phyloP scores from a whole-genome alignment of 2,113 vertebrate species.

The Physeter macrocephalus region DNA sequence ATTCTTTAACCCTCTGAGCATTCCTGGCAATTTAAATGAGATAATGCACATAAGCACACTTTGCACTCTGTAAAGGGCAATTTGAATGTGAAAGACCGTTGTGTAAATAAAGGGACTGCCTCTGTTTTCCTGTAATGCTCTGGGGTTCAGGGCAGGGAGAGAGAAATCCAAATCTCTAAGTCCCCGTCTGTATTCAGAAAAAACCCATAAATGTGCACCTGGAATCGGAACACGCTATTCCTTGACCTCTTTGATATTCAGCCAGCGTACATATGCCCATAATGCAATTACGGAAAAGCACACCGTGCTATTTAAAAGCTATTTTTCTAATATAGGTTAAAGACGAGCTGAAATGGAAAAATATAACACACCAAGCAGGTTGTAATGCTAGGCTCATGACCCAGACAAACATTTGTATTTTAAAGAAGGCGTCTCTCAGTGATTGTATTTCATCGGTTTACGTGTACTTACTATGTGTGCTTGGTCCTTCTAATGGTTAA shows the following conservation, averaged over 20 bases:
- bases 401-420: slow-evolving; percentile 32
- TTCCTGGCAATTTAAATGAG: background rate
- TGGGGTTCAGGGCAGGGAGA: background rate
- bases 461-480: slow-evolving; percentile 28
- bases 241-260: background rate
- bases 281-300: background rate
- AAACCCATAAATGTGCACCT: background rate
- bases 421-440: slow-evolving; percentile 29
- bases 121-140: background rate
- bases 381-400: background rate
- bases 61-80: too few relatives aligned
- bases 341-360: background rate
- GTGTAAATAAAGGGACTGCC: background rate
- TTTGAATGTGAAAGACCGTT: background rate
- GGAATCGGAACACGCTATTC: fast-evolving
- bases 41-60: background rate
- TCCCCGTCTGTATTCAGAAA: background rate
- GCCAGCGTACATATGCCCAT: background rate
- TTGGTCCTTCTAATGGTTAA: slow-evolving; percentile 35
- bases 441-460: slow-evolving; percentile 19
- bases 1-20: background rate
- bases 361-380: background rate
- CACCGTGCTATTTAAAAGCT: background rate
- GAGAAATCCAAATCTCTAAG: background rate
- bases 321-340: background rate